Base-by-base conservation (phyloP, 2,888 invertebrate genomes). In the Lagria hirta region DNA sequence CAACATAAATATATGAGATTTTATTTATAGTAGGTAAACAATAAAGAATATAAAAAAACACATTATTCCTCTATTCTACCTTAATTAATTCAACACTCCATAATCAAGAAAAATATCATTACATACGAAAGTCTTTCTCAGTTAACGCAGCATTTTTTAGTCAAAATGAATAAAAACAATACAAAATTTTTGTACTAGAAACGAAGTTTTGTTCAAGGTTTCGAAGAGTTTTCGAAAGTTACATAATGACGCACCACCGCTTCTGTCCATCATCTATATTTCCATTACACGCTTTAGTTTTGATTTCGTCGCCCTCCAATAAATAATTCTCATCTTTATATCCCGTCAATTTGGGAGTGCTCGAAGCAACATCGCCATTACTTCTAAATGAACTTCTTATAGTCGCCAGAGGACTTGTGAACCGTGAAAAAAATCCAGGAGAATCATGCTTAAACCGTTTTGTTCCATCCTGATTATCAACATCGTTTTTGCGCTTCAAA, bases 281-380 rank as follows among this genome's bases (percentile, higher is more conserved):
- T n/a, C n/a, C n/a, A n/a, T n/a, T n/a, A 13, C 32, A 24, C 20
- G 22, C 17, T 32, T 41, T 18, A 17, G 20, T 23, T 16, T 20
- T 41, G 17, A 26, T 51, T 24, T 57, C 51, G 21, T 55, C 49
- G 27, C 57, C 54, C 23, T 60, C 61, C 26, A 55, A 51, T 27
- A 53, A 51, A 41, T 49, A 48, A 35, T 49, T 57, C 4, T 57
- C 57, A 37, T 61, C 64, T 42, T 62, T 68, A 29, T 66, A 70
- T 3, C 60, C 59, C 1, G 65, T 63, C 17, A 70, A 42, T 52
- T 66, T 68, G 4, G 69, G 69, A 1, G 67, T 68, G 45, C 65
- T 67, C 0, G 63, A 58, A 3, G 52, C 44, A 3, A 51, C 24
- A 17, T 61, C 57, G n/a, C n/a, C n/a, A n/a, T n/a, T n/a, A 5